Conservation (phyloP, 2,113 vertebrate species). For the Acrocephalus arundinaceus region DNA sequence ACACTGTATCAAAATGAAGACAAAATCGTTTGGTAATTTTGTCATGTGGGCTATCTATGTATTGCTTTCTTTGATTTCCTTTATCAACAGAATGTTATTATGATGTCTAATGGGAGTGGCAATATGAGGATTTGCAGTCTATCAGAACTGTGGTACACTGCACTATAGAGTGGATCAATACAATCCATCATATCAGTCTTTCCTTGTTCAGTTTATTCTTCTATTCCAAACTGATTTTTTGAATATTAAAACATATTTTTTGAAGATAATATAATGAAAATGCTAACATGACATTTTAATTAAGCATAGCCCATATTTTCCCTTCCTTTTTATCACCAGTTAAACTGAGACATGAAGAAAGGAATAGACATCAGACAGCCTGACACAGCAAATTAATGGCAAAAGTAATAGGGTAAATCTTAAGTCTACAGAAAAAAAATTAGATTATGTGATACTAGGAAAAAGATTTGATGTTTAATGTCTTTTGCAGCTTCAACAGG, state of each 20-base stretch:
- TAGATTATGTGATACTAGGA: not conserved
- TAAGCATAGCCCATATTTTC: not conserved
- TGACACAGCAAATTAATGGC: not conserved
- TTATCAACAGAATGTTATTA: not conserved
- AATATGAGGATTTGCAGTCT: not conserved
- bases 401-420: not conserved
- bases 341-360: not conserved
- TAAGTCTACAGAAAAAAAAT: not conserved
- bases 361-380: rapidly evolving
- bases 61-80: not conserved
- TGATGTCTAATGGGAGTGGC: not conserved
- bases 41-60: not conserved
- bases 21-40: not conserved
- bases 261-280: not conserved
- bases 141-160: not conserved
- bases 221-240: not conserved
- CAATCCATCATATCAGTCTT: not conserved
- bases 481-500: not conserved
- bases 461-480: not conserved
- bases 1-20: not conserved
- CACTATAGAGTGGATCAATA: not conserved
- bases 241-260: too few relatives aligned
- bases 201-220: not conserved
- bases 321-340: not conserved
- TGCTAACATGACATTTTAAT: not conserved